Percentiles rank a stretch among this genome's conserved stretches.
Conservation (phyloP, 1,140 invertebrate genomes). For the Papilio helenus region DNA sequence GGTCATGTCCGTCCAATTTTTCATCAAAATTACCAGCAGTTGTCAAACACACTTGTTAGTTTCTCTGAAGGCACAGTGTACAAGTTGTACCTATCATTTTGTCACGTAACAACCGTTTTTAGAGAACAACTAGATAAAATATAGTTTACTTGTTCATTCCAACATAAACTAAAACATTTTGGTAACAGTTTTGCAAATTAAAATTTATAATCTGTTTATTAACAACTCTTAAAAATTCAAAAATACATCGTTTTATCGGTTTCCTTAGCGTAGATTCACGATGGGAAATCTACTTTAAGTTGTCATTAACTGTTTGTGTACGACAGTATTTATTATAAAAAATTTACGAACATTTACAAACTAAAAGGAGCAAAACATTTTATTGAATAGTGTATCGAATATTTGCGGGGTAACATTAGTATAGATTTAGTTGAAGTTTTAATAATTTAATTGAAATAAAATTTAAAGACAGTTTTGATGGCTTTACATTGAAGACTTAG, state of each 20-base stretch:
- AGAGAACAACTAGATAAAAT: background rate
- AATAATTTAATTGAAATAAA: too few species aligned
- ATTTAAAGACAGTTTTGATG: too few species aligned
- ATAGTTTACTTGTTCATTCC: background rate
- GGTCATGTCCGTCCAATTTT: constrained; percentile 40
- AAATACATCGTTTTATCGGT: too few species aligned
- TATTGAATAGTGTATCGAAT: constrained; percentile 67
- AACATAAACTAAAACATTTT: background rate
- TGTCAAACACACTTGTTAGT: constrained; percentile 62
- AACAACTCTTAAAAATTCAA: too few species aligned
- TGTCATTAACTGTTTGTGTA: background rate
- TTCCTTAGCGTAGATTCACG: too few species aligned
- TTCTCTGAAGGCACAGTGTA: constrained; percentile 58
- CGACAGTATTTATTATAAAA: background rate
- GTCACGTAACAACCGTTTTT: constrained; percentile 68
- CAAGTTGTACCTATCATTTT: constrained; percentile 59
- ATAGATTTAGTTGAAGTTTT: too few species aligned
- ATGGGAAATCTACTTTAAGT: too few species aligned
- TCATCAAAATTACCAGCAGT: constrained; percentile 53
- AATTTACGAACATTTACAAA: constrained; percentile 44
- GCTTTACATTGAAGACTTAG: too few species aligned
- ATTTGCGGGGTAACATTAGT: constrained; percentile 58
- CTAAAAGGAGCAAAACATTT: constrained; percentile 49
- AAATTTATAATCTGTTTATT: too few species aligned
- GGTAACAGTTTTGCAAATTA: background rate